phyloP scores from a whole-genome alignment of 2,888 invertebrate species.

The Cepaea hortensis region DNA sequence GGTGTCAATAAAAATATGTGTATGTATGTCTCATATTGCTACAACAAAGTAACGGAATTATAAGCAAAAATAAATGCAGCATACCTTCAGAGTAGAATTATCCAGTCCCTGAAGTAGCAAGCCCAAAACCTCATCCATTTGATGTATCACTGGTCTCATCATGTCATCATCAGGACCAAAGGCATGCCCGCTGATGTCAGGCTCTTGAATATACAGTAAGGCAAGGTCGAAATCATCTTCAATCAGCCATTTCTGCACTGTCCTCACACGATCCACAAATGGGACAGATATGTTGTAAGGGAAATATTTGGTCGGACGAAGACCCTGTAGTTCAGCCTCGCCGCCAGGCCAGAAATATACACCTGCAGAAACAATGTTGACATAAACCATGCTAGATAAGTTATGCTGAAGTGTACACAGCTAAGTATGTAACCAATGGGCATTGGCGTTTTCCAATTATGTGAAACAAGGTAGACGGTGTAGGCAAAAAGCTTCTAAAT shows the following conservation, averaged over 20 bases:
- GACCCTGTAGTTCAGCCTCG: slow-evolving; percentile 77
- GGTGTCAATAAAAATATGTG: too few relatives aligned
- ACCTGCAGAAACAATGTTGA: slow-evolving; percentile 47
- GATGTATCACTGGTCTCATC: slow-evolving; percentile 43
- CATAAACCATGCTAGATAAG: too few relatives aligned
- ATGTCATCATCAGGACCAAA: slow-evolving; percentile 63
- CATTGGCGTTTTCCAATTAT: too few relatives aligned
- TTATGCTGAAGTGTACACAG: too few relatives aligned
- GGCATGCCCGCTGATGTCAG: slow-evolving; percentile 61
- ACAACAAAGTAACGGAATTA: background rate
- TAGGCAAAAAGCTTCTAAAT: too few relatives aligned
- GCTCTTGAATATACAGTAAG: slow-evolving; percentile 67
- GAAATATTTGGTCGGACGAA: slow-evolving; percentile 73
- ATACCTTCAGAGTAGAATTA: slow-evolving; percentile 23
- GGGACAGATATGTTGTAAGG: slow-evolving; percentile 76
- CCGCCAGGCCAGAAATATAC: slow-evolving; percentile 83
- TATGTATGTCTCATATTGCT: too few relatives aligned
- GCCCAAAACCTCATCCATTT: slow-evolving; percentile 34
- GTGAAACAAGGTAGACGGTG: too few relatives aligned
- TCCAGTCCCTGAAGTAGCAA: slow-evolving; percentile 7
- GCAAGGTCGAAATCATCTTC: slow-evolving; percentile 58
- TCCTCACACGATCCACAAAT: slow-evolving; percentile 80
- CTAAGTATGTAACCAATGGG: too few relatives aligned
- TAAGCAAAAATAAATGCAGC: background rate
- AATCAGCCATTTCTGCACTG: slow-evolving; percentile 77